These are phyloP conservation scores for Bemisia tabaci DNA, from an alignment of 1,140 invertebrate genomes.

Conservation along the genomic window DNA sequence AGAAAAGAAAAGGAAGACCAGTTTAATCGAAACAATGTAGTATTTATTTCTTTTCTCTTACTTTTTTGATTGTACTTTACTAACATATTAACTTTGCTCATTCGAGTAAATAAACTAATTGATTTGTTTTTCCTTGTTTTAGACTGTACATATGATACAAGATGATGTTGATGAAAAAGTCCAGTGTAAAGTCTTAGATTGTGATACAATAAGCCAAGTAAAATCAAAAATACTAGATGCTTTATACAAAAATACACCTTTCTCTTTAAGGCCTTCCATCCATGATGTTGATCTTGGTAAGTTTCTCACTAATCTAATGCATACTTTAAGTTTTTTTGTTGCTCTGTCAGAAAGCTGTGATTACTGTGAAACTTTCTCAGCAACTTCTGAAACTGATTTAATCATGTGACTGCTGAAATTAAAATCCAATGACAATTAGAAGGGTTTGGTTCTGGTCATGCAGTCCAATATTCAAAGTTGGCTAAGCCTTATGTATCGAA, in stretches of 20 bases:
- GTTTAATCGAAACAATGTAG: not conserved
- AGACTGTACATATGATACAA: conserved; percentile 81
- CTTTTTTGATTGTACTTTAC: too few species aligned
- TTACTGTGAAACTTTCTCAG: too few species aligned
- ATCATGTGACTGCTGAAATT: too few species aligned
- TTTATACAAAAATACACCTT: conserved; percentile 93
- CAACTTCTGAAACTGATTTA: too few species aligned
- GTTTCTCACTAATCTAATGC: too few species aligned
- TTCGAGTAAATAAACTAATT: not conserved
- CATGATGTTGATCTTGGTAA: conserved; percentile 75
- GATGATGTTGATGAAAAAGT: conserved; percentile 90
- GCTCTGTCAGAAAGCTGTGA: too few species aligned
- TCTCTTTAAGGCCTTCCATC: conserved; percentile 78
- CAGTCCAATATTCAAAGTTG: too few species aligned
- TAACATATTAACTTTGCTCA: not conserved
- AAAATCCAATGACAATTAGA: too few species aligned
- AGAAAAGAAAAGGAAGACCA: too few species aligned
- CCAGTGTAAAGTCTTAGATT: conserved; percentile 90
- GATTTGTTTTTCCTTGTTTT: conserved; percentile 21
- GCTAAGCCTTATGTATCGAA: too few species aligned
- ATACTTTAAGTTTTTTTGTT: too few species aligned
- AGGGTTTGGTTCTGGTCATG: too few species aligned
- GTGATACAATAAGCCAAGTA: conserved; percentile 97
- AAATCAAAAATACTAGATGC: conserved; percentile 96
- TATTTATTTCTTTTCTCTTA: conserved; percentile 8